Conservation (phyloP, 2,113 vertebrate genomes). For the Erpornis zantholeuca region DNA sequence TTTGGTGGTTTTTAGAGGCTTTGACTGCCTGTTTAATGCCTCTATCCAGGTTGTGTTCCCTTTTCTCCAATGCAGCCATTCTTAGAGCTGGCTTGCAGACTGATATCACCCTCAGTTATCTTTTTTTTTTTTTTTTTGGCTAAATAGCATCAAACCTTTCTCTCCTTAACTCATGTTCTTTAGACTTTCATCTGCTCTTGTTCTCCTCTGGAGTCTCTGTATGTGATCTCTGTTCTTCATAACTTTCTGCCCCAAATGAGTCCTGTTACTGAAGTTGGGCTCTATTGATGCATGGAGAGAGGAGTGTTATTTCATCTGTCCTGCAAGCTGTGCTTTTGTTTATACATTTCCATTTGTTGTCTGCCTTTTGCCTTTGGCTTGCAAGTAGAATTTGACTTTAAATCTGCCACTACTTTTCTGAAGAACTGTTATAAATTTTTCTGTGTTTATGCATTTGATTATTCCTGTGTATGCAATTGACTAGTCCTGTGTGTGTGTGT, state of each 20-base stretch:
- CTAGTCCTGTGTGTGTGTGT: not conserved
- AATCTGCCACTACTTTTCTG: not conserved
- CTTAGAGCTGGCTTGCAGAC: not conserved
- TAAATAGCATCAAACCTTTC: not conserved
- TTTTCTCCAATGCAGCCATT: not conserved
- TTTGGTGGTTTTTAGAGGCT: not conserved
- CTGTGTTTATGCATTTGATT: not conserved
- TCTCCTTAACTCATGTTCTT: not conserved
- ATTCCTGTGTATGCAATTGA: not conserved
- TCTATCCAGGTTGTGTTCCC: not conserved
- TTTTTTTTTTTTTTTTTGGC: too few relatives aligned
- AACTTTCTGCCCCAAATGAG: not conserved
- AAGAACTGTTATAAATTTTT: not conserved
- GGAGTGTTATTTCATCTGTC: constrained; percentile 22
- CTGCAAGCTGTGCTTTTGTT: constrained; percentile 41
- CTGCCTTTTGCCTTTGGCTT: not conserved
- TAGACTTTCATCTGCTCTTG: not conserved
- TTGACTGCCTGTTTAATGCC: not conserved
- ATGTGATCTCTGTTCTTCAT: not conserved
- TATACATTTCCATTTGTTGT: not conserved
- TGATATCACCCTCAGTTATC: not conserved
- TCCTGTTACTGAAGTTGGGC: not conserved
- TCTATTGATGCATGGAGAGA: not conserved
- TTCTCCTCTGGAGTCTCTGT: not conserved
- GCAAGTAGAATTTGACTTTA: not conserved